A percentile compares a stretch with the other conserved stretches of the same genome.
phyloP scores from a whole-genome alignment of 2,888 invertebrate genomes.

The Stenodema calcarata region DNA sequence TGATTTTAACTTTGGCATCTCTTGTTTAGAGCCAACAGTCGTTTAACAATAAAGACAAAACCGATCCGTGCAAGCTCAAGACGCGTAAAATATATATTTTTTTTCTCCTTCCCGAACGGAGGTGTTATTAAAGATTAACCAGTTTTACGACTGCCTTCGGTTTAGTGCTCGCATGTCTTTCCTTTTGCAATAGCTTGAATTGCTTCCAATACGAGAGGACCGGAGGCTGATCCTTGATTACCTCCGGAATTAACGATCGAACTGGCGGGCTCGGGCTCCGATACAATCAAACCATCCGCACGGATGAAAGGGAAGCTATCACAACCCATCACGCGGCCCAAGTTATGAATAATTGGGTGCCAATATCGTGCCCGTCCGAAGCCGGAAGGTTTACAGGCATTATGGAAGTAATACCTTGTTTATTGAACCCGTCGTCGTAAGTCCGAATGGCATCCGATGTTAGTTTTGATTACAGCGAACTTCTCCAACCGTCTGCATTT shows the following conservation, averaged over 20 bases:
- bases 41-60: not conserved
- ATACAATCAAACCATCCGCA: slow-evolving; percentile 15
- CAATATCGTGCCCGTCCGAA: not conserved
- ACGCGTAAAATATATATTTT: not conserved
- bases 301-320: slow-evolving; percentile 9
- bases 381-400: not conserved
- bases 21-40: not conserved
- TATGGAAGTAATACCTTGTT: not conserved
- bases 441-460: not conserved
- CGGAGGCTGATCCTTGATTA: slow-evolving; percentile 16
- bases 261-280: not conserved
- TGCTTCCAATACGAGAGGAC: slow-evolving; percentile 3
- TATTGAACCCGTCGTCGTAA: not conserved
- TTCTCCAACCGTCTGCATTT: not conserved
- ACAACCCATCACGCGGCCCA: not conserved
- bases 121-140: slow-evolving; percentile 2
- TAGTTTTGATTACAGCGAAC: not conserved
- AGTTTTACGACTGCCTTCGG: slow-evolving; percentile 17
- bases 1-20: not conserved
- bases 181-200: not conserved
- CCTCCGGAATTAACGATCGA: slow-evolving; percentile 30
- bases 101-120: not conserved
- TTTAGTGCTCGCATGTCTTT: slow-evolving; percentile 11
- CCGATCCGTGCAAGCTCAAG: not conserved
- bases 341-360: slow-evolving; percentile 15